phyloP scores from a whole-genome alignment of 2,888 invertebrate genomes.

The Eristalis intricaria region DNA sequence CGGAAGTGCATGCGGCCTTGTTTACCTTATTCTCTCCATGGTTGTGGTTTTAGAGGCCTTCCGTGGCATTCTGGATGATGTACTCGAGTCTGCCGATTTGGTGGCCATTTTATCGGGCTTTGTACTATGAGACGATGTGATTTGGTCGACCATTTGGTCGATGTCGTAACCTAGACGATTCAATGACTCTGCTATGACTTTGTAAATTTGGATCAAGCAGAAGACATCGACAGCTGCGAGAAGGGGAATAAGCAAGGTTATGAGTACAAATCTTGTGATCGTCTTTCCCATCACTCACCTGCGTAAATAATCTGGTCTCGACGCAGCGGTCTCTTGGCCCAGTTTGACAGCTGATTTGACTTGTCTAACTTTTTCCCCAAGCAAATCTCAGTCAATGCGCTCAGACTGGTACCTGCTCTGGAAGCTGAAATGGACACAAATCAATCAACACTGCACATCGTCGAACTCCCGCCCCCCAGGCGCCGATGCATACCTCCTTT shows the following conservation, averaged over 20 bases:
- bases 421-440: conserved; percentile 76
- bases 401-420: conserved; percentile 86
- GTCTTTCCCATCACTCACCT: conserved; percentile 77
- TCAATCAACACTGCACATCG: background rate
- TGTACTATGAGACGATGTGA: conserved; percentile 62
- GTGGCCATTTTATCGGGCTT: conserved; percentile 51
- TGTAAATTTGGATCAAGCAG: conserved; percentile 91
- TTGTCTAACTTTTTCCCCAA: conserved; percentile 90
- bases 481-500: conserved; percentile 79
- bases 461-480: too few relatives aligned
- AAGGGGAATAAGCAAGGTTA: background rate
- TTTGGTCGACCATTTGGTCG: conserved; percentile 72
- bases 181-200: conserved; percentile 82
- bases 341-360: conserved; percentile 95
- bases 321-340: conserved; percentile 92
- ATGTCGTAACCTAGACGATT: conserved; percentile 77
- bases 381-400: conserved; percentile 88
- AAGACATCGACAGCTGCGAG: conserved; percentile 91
- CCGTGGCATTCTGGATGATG: conserved; percentile 23
- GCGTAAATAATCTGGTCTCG: conserved; percentile 91
- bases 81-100: conserved; percentile 45
- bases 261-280: background rate
- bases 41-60: conserved; percentile 24
- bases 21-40: conserved; percentile 37
- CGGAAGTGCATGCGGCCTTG: background rate